Base-by-base conservation (phyloP, 2,113 vertebrate species). In the Diphyllodes magnificus region DNA sequence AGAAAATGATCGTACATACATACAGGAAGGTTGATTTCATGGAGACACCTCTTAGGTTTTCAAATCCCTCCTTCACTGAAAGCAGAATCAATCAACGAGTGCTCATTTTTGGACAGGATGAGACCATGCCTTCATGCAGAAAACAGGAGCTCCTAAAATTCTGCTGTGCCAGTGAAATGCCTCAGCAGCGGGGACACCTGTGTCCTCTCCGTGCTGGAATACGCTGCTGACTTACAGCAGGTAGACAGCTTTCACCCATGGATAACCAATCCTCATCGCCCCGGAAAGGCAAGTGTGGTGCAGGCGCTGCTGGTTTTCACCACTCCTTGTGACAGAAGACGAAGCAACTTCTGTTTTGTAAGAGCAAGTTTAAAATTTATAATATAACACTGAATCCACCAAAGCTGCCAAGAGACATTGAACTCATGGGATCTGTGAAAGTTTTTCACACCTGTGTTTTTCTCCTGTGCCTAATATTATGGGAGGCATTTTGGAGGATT, bases 401-500 rank as follows among this genome's bases (percentile, higher is more conserved):
- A 80, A 94, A 86, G 93, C 94, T 97, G 95, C 95, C 96, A 97
- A 95, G 96, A 96, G 96, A 96, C 95, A 86, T 77, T 81, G 92
- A 96, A 90, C 95, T 94, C 96, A 10, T 70, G 93, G 94, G 96
- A 97, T 93, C 96, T 96, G 90, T 92, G 90, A 77, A 96, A 95
- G 93, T 96, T 96, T 95, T 94, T 96, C 96, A 97, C 96, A 97
- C 95, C 96, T 97, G 96, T 96, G 96, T 94, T 96, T 97, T 96
- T 93, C 96, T 97, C 96, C 94, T 91, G 95, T 95, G 96, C 90
- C 93, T 96, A 96, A 94, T 97, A 96, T 95, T 94, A 96, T 91
- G 94, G 94, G 96, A 97, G 95, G 95, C 95, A 95, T 94, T 97
- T 95, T 80, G 95, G 94, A 97, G 87, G 95, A 94, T 96, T 96